phyloP scores from a whole-genome alignment of 1,140 invertebrate genomes.

The Fopius arisanus region DNA sequence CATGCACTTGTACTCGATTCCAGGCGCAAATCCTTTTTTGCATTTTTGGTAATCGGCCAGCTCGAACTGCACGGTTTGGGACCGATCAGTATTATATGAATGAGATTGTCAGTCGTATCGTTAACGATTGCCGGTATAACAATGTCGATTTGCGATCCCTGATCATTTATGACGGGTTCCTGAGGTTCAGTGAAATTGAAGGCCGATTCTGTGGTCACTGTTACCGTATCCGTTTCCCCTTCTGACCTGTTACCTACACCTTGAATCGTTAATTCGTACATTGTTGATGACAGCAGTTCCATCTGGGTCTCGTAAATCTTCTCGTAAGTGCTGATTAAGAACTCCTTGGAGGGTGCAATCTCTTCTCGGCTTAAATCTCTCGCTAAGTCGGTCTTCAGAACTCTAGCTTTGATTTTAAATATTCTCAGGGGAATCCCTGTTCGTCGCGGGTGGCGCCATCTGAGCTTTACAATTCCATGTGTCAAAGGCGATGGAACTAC shows the following conservation, averaged over 20 bases:
- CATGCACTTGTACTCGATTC: slow-evolving; percentile 34
- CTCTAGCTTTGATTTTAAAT: not conserved
- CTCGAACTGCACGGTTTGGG: slow-evolving; percentile 30
- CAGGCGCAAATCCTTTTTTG: not conserved
- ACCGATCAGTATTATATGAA: slow-evolving; percentile 38
- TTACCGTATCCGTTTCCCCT: not conserved
- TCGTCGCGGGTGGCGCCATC: not conserved
- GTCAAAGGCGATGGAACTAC: not conserved
- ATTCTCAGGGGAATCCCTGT: not conserved
- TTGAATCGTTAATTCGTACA: slow-evolving; percentile 32
- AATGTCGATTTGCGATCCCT: slow-evolving; percentile 33
- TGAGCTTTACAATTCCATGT: not conserved
- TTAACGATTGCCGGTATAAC: slow-evolving; percentile 39
- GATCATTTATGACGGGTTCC: not conserved
- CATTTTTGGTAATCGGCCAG: not conserved
- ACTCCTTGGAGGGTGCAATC: not conserved
- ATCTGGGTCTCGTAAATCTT: slow-evolving; percentile 21
- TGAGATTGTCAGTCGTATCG: slow-evolving; percentile 28
- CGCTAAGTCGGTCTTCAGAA: not conserved
- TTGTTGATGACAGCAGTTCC: slow-evolving; percentile 35
- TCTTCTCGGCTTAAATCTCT: not conserved
- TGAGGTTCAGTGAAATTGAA: slow-evolving; percentile 24
- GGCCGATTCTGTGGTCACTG: not conserved
- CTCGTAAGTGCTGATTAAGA: slow-evolving; percentile 19
- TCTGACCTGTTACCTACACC: slow-evolving; percentile 25